Evolutionary conservation across 2,888 invertebrate genomes (phyloP).

Genomic region (Spilarctia lutea): DNA sequence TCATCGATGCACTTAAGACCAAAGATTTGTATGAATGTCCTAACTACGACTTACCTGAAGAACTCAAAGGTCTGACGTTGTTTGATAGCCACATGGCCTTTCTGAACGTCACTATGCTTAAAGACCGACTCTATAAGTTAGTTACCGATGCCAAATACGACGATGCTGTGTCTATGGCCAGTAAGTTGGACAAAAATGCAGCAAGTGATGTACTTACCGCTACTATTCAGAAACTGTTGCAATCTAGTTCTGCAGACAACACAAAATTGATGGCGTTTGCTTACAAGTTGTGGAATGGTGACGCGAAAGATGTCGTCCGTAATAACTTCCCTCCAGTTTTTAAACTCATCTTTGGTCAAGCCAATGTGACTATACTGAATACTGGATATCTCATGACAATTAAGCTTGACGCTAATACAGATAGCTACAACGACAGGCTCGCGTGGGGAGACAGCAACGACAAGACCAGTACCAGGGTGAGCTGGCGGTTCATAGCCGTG

Average conservation of each 20-base stretch:
- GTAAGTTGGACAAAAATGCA: constrained; percentile 35
- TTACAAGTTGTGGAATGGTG: constrained; percentile 53
- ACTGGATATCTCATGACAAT: constrained; percentile 47
- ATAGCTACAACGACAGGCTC: constrained; percentile 38
- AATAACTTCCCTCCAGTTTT: constrained; percentile 53
- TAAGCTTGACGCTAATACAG: constrained; percentile 37
- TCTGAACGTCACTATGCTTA: constrained; percentile 45
- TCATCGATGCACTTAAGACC: constrained; percentile 44
- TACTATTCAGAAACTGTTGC: constrained; percentile 46
- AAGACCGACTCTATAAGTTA: constrained; percentile 44
- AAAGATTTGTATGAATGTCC: constrained; percentile 49
- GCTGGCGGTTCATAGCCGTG: constrained; percentile 56
- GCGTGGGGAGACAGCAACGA: constrained; percentile 52
- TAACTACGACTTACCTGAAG: constrained; percentile 44
- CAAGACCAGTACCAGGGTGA: constrained; percentile 40
- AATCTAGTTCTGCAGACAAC: constrained; percentile 17
- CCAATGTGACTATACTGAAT: constrained; percentile 50
- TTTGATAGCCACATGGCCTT: constrained; percentile 54
- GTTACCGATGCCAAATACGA: constrained; percentile 44
- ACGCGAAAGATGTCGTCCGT: constrained; percentile 39
- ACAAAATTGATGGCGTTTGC: constrained; percentile 48
- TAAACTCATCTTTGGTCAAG: constrained; percentile 46
- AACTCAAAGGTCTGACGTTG: constrained; percentile 47
- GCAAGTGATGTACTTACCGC: constrained; percentile 26
- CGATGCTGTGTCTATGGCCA: constrained; percentile 49